These are phyloP conservation scores for Glossosoma conforme DNA, from an alignment of 1,140 invertebrate genomes.

Conservation along the genomic window DNA sequence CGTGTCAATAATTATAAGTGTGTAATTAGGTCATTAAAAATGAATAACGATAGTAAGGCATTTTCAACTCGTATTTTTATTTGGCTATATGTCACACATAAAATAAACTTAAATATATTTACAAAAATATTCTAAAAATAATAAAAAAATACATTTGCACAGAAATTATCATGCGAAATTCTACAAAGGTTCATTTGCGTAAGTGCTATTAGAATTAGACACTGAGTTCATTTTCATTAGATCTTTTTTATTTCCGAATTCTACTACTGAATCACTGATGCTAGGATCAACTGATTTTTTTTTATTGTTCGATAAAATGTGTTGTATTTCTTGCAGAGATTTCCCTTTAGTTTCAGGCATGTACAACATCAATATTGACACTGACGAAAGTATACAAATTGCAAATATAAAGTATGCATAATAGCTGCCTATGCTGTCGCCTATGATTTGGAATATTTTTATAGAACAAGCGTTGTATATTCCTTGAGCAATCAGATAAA, in stretches of 20 bases:
- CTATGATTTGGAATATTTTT: conserved; percentile 27
- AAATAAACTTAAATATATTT: too few relatives aligned
- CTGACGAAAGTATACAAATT: conserved; percentile 14
- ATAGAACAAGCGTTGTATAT: conserved; percentile 22
- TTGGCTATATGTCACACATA: too few relatives aligned
- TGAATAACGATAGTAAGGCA: too few relatives aligned
- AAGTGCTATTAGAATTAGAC: too few relatives aligned
- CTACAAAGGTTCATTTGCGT: too few relatives aligned
- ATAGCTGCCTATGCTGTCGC: conserved; percentile 12
- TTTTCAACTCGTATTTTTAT: too few relatives aligned
- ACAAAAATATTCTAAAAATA: too few relatives aligned
- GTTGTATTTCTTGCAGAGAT: conserved; percentile 26
- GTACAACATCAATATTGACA: conserved; percentile 18
- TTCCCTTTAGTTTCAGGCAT: conserved; percentile 28
- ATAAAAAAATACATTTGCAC: too few relatives aligned
- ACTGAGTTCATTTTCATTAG: neutral
- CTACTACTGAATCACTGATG: conserved; percentile 1
- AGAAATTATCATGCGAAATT: too few relatives aligned
- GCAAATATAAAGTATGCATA: conserved; percentile 27
- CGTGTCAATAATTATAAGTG: too few relatives aligned
- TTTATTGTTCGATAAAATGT: conserved; percentile 19
- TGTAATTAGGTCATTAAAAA: too few relatives aligned
- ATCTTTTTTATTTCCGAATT: conserved; percentile 3
- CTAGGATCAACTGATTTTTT: conserved; percentile 1
- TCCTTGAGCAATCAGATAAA: conserved; percentile 26